Evolutionary conservation across 2,113 vertebrate species (phyloP), one percentile per base, ranked within the genome.

Genomic region (Nycticorax nycticorax): DNA sequence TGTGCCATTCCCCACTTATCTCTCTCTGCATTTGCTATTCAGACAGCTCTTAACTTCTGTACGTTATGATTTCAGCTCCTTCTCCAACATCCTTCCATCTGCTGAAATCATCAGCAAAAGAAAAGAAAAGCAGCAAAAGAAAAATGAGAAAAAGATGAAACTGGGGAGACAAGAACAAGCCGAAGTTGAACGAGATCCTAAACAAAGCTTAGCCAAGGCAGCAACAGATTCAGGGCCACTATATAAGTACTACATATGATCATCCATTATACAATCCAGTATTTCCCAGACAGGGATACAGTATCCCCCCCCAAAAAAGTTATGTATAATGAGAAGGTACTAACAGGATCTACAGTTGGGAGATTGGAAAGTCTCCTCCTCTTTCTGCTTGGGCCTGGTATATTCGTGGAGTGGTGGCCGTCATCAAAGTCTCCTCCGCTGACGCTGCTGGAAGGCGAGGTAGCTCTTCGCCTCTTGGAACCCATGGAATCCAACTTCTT

Each of bases 391-490:
- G 99, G 98, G 93, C 98, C 99, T 96, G 99, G 98, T 62, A 97
- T 93, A 23, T 98, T 98, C 27, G 99, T 98, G 88, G 99, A 98
- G 95, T 99, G 98, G 96, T 99, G 99, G 80, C 98, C 98, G 33
- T 99, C 99, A 53, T 99, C 99, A 96, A 99, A 99, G 96, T 99
- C 99, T 90, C 99, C 99, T 90, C 99, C 99, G 14, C 99, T 99
- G 97, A 99, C 98, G 88, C 99, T 99, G 97, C 99, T 99, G 93
- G 99, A 99, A 84, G 99, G 99, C 41, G 99, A 99, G 24, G 99
- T 99, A 45, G 99, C 98, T 97, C 99, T 98, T 98, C 99, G 99
- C 97, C 99, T 98, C 98, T 99, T 99, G 96, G 99, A 99, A 98
- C 99, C 99, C 99, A 99, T 99, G 96, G 98, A 98, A 98, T 98